Evolutionary conservation across 2,113 vertebrate species (phyloP), one percentile per base, ranked within the genome.

Genomic region (Calidris pygmaea): DNA sequence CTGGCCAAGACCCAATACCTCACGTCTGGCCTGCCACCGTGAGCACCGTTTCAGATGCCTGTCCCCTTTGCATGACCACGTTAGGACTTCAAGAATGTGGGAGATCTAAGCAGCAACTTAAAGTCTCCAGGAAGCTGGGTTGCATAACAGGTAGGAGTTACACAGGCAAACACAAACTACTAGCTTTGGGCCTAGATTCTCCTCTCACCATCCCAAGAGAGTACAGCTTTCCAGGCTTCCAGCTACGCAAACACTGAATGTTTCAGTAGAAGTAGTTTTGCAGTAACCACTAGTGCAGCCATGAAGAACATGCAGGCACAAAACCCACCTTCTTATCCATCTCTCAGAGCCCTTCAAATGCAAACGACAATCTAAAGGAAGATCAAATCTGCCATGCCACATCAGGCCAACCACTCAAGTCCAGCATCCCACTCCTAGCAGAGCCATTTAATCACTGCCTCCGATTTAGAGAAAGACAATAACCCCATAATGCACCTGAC

Each of bases 401-500:
- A 59, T 45, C n/a, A 71, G 55, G 39, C 65, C 76, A 90, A 18
- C 27, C 0, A 0, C n/a, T 93, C 41, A 37, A 27, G 43, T 71
- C 48, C 60, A 84, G 68, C 34, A 90, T 34, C 73, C 26, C 56
- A 39, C 47, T 84, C 37, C 68, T 70, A 89, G 37, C n/a, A 89
- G 52, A 80, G 52, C 12, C 35, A 55, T 92, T 92, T 90, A 86
- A 90, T 90, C 72, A 67, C 55, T 84, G 56, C 26, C 39, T 89
- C 4, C 1, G 47, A 78, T 67, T 89, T 84, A 7, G 7, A 91
- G 85, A 84, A 77, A 94, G 55, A 78, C 86, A 91, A 79, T 39
- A 88, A 93, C 62, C 93, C 89, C 91, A 91, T 87, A 94, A 95
- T 82, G 52, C 91, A 95, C 93, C 89, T 91, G 76, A 76, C 47